phyloP scores from a whole-genome alignment of 2,113 vertebrate genomes.

The Albula goreensis region DNA sequence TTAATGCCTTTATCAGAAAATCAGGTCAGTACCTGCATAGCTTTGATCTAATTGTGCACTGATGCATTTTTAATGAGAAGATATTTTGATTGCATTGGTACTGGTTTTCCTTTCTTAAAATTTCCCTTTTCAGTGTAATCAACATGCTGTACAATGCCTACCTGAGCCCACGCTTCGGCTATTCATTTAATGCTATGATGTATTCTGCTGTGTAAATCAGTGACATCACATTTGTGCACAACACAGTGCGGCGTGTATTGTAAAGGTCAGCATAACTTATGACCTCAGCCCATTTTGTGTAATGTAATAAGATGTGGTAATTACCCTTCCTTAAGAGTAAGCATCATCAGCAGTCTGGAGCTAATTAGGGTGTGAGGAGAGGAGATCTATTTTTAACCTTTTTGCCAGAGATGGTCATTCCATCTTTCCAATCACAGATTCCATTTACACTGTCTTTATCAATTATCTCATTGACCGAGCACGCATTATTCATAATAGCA shows the following conservation, averaged over 20 bases:
- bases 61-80: too few species aligned
- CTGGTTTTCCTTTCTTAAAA: too few species aligned
- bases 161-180: too few species aligned
- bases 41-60: too few species aligned
- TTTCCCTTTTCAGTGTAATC: too few species aligned
- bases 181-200: neutral
- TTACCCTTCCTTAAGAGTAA: neutral
- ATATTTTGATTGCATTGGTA: too few species aligned
- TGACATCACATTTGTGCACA: neutral
- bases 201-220: neutral
- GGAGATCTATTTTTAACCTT: constrained; percentile 17
- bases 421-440: neutral
- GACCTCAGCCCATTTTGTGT: constrained; percentile 23
- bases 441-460: neutral
- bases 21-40: too few species aligned
- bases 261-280: constrained; percentile 12
- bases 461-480: neutral
- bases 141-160: too few species aligned
- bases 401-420: neutral
- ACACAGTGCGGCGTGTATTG: neutral
- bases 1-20: too few species aligned
- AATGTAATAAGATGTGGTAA: constrained; percentile 21
- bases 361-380: neutral
- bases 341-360: neutral
- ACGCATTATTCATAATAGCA: neutral